phyloP scores from a whole-genome alignment of 2,888 invertebrate genomes.

The Smittia aterrima region DNA sequence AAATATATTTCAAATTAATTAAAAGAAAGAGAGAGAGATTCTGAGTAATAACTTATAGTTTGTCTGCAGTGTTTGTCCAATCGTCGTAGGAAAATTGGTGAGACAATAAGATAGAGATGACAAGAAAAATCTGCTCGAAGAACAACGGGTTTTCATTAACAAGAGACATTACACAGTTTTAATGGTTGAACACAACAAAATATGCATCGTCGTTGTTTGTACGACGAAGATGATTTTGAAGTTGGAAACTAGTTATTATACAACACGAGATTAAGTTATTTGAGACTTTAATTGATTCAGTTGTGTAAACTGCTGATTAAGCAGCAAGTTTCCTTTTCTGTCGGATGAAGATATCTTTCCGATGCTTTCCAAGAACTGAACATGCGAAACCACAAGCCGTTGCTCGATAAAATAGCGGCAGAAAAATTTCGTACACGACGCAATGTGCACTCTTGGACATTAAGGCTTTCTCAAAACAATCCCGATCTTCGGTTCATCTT shows the following conservation, averaged over 20 bases:
- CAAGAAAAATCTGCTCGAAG: too few species aligned
- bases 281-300: neutral
- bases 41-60: neutral
- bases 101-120: neutral
- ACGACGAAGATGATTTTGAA: neutral
- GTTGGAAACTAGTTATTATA: neutral
- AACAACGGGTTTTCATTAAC: constrained; percentile 24
- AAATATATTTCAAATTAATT: constrained; percentile 21
- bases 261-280: neutral
- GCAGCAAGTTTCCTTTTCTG: neutral
- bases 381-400: neutral
- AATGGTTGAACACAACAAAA: neutral
- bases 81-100: neutral
- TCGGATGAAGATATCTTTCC: neutral
- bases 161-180: constrained; percentile 8
- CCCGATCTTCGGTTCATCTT: too few species aligned
- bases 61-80: neutral
- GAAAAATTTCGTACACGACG: constrained; percentile 8
- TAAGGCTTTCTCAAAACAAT: too few species aligned
- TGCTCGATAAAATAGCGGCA: neutral
- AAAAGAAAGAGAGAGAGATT: neutral
- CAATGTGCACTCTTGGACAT: constrained; percentile 17
- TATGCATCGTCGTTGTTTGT: neutral
- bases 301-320: neutral
- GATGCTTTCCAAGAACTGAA: neutral